phyloP scores from a whole-genome alignment of 2,797 vertebrate genomes.

The Sebastes trivittatus region DNA sequence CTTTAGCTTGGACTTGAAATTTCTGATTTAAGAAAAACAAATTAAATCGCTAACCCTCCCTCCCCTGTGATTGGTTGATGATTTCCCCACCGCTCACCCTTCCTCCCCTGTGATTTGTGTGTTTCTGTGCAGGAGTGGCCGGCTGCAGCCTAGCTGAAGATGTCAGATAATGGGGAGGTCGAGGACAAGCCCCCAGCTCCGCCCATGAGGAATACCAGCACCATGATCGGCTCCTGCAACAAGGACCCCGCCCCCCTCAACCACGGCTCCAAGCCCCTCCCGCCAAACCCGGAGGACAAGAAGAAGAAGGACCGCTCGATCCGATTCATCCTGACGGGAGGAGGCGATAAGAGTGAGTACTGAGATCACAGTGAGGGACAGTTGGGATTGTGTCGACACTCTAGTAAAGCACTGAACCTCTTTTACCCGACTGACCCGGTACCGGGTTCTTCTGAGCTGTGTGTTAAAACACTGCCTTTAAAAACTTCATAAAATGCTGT shows the following conservation, averaged over 20 bases:
- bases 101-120: not conserved
- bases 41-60: not conserved
- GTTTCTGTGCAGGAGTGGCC: slow-evolving; percentile 56
- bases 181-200: slow-evolving; percentile 97
- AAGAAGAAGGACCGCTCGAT: slow-evolving; percentile 95
- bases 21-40: too few relatives aligned
- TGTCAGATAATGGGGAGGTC: slow-evolving; percentile 95
- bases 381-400: not conserved
- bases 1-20: not conserved
- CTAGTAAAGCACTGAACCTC: not conserved
- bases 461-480: too few relatives aligned
- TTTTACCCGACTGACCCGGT: too few relatives aligned
- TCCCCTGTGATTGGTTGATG: not conserved
- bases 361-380: not conserved
- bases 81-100: not conserved
- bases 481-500: too few relatives aligned
- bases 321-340: slow-evolving; percentile 89
- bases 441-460: too few relatives aligned
- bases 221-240: slow-evolving; percentile 89
- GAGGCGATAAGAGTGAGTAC: slow-evolving; percentile 91
- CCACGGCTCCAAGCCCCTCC: slow-evolving; percentile 94
- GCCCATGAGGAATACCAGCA: slow-evolving; percentile 97
- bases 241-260: slow-evolving; percentile 89
- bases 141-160: slow-evolving; percentile 81
- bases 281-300: slow-evolving; percentile 95